Percentiles rank a stretch among this genome's conserved stretches.
Conservation (phyloP, 2,113 vertebrate genomes). For the Polypterus senegalus region DNA sequence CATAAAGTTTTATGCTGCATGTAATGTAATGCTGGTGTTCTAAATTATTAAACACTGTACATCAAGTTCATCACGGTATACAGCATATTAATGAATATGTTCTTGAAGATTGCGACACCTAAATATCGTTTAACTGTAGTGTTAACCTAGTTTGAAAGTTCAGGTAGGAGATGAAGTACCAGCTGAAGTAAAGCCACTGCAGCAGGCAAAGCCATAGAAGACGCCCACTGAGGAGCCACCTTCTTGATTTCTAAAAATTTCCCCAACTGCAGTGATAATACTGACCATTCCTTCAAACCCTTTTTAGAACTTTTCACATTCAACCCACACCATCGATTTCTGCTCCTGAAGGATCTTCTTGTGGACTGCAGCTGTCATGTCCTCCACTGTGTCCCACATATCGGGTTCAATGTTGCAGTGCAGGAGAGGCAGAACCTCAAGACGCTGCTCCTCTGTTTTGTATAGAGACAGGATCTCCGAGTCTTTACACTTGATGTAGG, state of each 20-base stretch:
- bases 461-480: conserved; percentile 44
- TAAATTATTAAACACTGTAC: too few species aligned
- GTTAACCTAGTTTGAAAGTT: background rate
- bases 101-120: background rate
- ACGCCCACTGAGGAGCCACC: fast-evolving
- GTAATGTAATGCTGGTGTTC: too few species aligned
- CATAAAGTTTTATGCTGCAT: too few species aligned
- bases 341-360: conserved; percentile 54
- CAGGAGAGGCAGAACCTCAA: conserved; percentile 41
- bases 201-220: background rate
- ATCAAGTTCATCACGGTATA: too few species aligned
- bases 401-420: conserved; percentile 38
- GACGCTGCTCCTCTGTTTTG: conserved; percentile 26
- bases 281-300: background rate
- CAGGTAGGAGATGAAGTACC: too few species aligned
- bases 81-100: too few species aligned
- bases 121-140: background rate
- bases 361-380: conserved; percentile 50
- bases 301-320: conserved; percentile 24
- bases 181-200: too few species aligned
- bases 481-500: conserved; percentile 35
- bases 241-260: too few species aligned
- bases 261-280: fast-evolving
- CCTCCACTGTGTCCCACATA: conserved; percentile 32
- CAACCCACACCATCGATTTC: conserved; percentile 45